phyloP scores from a whole-genome alignment of 2,888 invertebrate genomes.

The Drosophila gaucha region DNA sequence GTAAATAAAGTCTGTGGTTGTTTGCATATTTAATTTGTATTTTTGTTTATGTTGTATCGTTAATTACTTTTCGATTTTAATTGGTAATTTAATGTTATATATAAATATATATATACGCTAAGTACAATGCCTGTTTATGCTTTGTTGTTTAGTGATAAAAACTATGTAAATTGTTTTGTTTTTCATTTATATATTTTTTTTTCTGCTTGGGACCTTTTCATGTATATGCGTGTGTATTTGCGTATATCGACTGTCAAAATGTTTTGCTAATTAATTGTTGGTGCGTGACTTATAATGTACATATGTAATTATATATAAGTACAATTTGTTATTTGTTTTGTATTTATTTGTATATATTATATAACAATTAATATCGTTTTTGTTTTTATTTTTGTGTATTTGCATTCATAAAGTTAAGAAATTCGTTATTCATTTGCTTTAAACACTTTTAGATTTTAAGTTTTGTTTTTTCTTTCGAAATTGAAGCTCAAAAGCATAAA shows the following conservation, averaged over 20 bases:
- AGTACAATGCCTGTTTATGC: constrained; percentile 60
- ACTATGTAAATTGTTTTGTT: constrained; percentile 31
- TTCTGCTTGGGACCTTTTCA: constrained; percentile 13
- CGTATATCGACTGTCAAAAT: too few species aligned
- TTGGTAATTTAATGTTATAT: constrained; percentile 28
- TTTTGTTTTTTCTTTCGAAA: not conserved
- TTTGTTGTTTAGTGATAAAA: constrained; percentile 46
- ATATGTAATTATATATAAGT: constrained; percentile 25
- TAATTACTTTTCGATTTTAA: constrained; percentile 53
- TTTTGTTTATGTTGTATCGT: constrained; percentile 36
- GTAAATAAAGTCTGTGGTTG: constrained; percentile 2
- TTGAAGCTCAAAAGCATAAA: constrained; percentile 54
- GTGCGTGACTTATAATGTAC: constrained; percentile 42
- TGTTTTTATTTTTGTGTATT: constrained; percentile 17
- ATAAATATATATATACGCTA: constrained; percentile 41
- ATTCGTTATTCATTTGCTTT: constrained; percentile 69
- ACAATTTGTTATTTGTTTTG: constrained; percentile 2
- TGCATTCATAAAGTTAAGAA: constrained; percentile 61
- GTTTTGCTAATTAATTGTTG: constrained; percentile 42
- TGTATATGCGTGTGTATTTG: constrained; percentile 22
- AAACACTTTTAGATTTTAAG: constrained; percentile 55
- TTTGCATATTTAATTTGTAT: constrained; percentile 7
- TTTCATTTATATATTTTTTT: constrained; percentile 9
- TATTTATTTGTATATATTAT: constrained; percentile 20
- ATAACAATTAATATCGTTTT: constrained; percentile 64